A percentile compares a stretch with the other conserved stretches of the same genome.
phyloP scores from a whole-genome alignment of 37 sponge, comb jelly and placozoan genomes.

The Halichondria panicea region DNA sequence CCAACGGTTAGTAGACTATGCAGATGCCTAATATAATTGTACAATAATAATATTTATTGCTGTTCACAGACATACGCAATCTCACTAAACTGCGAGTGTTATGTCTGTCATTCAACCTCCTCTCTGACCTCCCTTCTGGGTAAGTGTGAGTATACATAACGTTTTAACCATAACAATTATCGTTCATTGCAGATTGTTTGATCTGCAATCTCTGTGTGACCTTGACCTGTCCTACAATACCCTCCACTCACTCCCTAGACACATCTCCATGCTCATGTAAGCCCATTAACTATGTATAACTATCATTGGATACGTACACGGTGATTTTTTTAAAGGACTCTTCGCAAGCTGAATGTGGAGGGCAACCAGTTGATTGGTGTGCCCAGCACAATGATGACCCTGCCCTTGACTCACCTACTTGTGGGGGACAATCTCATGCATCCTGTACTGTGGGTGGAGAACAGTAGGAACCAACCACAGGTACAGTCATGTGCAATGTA shows the following conservation, averaged over 20 bases:
- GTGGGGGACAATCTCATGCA: slow-evolving; percentile 75
- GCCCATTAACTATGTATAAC: background rate
- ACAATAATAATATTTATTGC: background rate
- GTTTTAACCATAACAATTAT: background rate
- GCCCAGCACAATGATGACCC: slow-evolving; percentile 43
- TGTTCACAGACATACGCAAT: slow-evolving; percentile 43
- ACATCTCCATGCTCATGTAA: slow-evolving; percentile 68
- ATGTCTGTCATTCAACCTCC: slow-evolving; percentile 75
- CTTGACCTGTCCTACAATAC: slow-evolving; percentile 81
- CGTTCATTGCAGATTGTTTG: slow-evolving; percentile 54
- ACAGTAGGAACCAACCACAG: slow-evolving; percentile 74
- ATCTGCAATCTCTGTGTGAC: slow-evolving; percentile 37
- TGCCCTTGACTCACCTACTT: slow-evolving; percentile 52
- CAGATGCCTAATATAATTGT: background rate
- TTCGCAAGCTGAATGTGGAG: slow-evolving; percentile 64
- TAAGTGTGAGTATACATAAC: slow-evolving; percentile 7
- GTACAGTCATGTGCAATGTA: slow-evolving; percentile 11
- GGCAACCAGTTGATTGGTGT: slow-evolving; percentile 78
- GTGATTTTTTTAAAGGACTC: slow-evolving; percentile 25
- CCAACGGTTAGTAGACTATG: background rate
- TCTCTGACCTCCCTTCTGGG: slow-evolving; percentile 77
- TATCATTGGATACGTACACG: background rate
- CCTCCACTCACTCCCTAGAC: slow-evolving; percentile 58
- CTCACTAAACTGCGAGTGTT: slow-evolving; percentile 58
- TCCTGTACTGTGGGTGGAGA: slow-evolving; percentile 79